phyloP scores from a whole-genome alignment of 2,113 vertebrate genomes.

The Psettodes erumei region DNA sequence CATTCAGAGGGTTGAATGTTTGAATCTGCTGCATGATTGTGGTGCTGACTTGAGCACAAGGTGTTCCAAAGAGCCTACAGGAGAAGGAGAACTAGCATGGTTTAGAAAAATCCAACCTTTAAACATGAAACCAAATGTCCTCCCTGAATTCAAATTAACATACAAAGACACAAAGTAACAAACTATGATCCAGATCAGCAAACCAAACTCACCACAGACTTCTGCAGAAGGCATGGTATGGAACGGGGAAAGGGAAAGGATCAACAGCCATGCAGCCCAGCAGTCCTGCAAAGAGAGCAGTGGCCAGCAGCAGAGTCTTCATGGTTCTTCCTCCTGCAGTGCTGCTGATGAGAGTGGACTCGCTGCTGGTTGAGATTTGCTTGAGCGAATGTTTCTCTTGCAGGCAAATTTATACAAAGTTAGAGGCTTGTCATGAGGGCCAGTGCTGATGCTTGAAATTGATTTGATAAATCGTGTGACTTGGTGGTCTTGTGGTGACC shows the following conservation, averaged over 20 bases:
- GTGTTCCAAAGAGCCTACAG: slow-evolving; percentile 47
- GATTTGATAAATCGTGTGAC: no score
- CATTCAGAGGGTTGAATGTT: slow-evolving; percentile 25
- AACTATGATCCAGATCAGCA: not conserved
- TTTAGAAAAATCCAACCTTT: not conserved
- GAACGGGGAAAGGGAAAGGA: not conserved
- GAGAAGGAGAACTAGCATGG: not conserved
- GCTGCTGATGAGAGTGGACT: no score
- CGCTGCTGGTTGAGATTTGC: no score
- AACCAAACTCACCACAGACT: slow-evolving; percentile 42
- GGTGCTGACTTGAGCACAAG: slow-evolving; percentile 31
- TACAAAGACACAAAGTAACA: not conserved
- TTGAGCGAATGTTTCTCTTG: no score
- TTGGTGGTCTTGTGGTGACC: no score
- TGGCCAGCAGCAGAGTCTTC: no score
- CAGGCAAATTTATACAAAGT: no score
- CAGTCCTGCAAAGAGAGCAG: no score
- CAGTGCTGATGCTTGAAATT: no score
- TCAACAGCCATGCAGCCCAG: no score
- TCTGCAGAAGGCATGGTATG: slow-evolving; percentile 62
- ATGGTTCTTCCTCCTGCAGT: no score
- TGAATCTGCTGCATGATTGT: slow-evolving; percentile 44
- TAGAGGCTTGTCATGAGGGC: no score
- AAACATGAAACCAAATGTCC: not conserved
- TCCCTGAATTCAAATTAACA: not conserved